phyloP scores from a whole-genome alignment of 2,888 invertebrate species.

The Nesidiocoris tenuis region DNA sequence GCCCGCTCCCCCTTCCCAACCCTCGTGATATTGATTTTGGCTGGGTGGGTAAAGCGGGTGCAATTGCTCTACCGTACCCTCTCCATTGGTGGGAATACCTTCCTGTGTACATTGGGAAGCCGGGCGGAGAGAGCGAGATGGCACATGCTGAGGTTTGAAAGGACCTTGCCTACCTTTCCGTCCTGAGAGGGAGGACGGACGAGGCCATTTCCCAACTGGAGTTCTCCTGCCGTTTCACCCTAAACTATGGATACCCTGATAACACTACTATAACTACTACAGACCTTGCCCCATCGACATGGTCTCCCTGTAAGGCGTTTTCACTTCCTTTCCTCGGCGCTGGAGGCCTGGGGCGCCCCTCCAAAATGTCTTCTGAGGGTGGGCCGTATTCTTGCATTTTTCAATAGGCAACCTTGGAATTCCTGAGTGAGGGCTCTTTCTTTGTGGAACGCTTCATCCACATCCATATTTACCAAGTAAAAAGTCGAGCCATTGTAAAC shows the following conservation, averaged over 20 bases:
- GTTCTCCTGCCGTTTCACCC: neutral
- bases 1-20: neutral
- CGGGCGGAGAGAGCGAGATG: neutral
- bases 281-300: too few relatives aligned
- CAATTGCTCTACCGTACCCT: neutral
- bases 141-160: neutral
- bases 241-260: neutral
- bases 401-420: too few relatives aligned
- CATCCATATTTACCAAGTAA: too few relatives aligned
- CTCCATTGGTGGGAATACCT: neutral
- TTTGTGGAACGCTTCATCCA: too few relatives aligned
- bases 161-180: neutral
- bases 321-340: too few relatives aligned
- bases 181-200: neutral
- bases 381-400: too few relatives aligned
- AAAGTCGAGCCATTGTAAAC: too few relatives aligned
- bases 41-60: neutral
- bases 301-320: too few relatives aligned
- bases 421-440: too few relatives aligned
- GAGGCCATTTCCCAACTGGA: neutral
- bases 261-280: neutral
- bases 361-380: too few relatives aligned
- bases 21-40: neutral
- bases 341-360: too few relatives aligned
- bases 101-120: neutral